Conservation (phyloP, 2,888 invertebrate genomes). For the Dyspetes luteomarginatus region DNA sequence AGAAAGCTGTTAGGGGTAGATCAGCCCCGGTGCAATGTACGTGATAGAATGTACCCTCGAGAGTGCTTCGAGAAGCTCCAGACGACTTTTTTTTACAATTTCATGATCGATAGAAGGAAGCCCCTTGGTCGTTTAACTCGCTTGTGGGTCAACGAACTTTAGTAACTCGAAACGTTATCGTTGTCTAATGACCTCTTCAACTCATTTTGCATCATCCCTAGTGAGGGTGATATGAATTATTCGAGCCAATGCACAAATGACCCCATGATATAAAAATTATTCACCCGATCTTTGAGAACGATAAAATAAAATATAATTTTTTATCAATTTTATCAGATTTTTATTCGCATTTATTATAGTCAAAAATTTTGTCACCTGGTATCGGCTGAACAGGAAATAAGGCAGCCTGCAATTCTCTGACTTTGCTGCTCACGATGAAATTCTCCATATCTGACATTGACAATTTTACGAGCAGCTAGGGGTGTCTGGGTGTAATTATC, state of each 20-base stretch:
- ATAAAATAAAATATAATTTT: no score
- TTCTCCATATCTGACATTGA: slow-evolving; percentile 74
- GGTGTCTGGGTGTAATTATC: slow-evolving; percentile 23
- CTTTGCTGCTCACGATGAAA: slow-evolving; percentile 82
- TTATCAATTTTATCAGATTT: no score
- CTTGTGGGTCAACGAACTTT: slow-evolving; percentile 52
- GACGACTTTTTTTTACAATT: slow-evolving; percentile 18
- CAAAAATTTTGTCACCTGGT: slow-evolving; percentile 73
- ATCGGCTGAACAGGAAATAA: slow-evolving; percentile 86
- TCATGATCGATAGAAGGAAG: slow-evolving; percentile 52
- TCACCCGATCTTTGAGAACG: no score
- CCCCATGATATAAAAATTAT: no score
- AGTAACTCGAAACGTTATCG: background rate
- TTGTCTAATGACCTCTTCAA: slow-evolving; percentile 1
- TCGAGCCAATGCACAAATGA: no score
- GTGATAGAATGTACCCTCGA: slow-evolving; percentile 33
- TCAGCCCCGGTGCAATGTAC: slow-evolving; percentile 30
- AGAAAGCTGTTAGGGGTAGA: background rate
- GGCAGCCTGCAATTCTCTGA: slow-evolving; percentile 88
- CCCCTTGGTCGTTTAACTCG: slow-evolving; percentile 20
- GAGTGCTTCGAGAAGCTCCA: slow-evolving; percentile 1
- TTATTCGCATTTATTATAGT: no score
- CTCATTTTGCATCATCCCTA: slow-evolving; percentile 24
- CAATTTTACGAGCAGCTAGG: background rate
- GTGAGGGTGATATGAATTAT: background rate